Evolutionary conservation across 2,888 invertebrate species (phyloP).

Genomic region (Lordiphosa fenestrarum): DNA sequence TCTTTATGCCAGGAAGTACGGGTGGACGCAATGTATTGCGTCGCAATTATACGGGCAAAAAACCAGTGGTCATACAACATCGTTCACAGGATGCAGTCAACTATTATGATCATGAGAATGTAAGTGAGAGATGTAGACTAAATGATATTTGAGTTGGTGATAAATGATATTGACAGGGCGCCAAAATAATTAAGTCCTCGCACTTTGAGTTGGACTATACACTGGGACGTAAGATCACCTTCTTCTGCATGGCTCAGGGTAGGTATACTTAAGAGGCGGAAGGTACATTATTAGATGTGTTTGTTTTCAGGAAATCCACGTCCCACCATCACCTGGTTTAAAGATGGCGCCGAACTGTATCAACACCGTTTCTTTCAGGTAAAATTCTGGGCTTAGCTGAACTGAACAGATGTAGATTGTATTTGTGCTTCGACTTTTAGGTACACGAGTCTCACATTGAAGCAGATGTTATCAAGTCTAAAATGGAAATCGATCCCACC

Average conservation of each 20-base stretch:
- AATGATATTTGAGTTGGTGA: neutral
- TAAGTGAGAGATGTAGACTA: constrained; percentile 77
- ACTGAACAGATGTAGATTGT: no score
- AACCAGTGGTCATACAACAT: constrained; percentile 83
- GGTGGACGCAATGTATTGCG: constrained; percentile 78
- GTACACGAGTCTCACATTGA: constrained; percentile 93
- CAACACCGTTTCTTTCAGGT: constrained; percentile 93
- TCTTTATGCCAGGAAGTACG: constrained; percentile 68
- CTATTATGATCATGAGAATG: constrained; percentile 94
- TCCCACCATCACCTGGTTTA: constrained; percentile 97
- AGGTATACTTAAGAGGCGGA: constrained; percentile 45
- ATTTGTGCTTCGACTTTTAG: constrained; percentile 81
- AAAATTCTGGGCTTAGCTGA: constrained; percentile 19
- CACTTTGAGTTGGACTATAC: constrained; percentile 96
- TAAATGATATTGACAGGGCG: constrained; percentile 84
- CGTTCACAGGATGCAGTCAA: constrained; percentile 93
- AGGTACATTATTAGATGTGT: neutral
- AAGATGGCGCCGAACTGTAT: constrained; percentile 96
- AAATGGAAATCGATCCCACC: constrained; percentile 96
- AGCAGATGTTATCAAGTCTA: constrained; percentile 91
- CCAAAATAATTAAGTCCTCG: constrained; percentile 92
- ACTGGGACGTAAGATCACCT: constrained; percentile 95
- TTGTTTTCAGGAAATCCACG: constrained; percentile 83
- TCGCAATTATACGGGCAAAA: constrained; percentile 79
- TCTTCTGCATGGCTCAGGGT: constrained; percentile 94